These are phyloP conservation scores for Hermetia illucens DNA, from an alignment of 1,140 invertebrate genomes.

Conservation along the genomic window DNA sequence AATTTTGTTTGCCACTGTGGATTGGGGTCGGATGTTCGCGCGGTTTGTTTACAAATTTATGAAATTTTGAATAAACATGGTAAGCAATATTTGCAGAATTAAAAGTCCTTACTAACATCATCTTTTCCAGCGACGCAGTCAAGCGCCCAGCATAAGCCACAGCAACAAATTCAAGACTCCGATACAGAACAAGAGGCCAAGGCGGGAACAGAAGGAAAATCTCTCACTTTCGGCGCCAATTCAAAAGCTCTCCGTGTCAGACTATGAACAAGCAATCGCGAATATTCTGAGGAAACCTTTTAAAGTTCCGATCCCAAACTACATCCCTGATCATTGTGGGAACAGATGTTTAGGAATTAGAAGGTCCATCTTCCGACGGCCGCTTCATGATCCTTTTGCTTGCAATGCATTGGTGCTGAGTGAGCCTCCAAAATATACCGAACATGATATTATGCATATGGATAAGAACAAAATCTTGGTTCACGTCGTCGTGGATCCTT, in stretches of 20 bases:
- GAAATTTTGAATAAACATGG: no score
- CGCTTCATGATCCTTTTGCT: constrained; percentile 87
- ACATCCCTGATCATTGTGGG: constrained; percentile 51
- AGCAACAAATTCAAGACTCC: constrained; percentile 32
- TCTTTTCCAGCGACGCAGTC: constrained; percentile 31
- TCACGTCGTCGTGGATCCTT: constrained; percentile 89
- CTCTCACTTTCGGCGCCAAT: constrained; percentile 21
- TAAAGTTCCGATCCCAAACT: constrained; percentile 88
- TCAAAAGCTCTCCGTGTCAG: constrained; percentile 27
- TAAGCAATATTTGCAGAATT: no score
- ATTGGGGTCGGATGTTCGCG: no score
- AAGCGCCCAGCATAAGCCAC: constrained; percentile 38
- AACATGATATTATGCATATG: constrained; percentile 21
- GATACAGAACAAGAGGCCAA: constrained; percentile 11
- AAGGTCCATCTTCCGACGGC: constrained; percentile 47
- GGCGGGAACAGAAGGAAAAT: constrained; percentile 12
- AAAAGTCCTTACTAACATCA: no score
- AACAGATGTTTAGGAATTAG: constrained; percentile 50
- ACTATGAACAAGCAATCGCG: constrained; percentile 52
- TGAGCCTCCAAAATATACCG: constrained; percentile 55
- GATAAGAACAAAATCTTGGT: constrained; percentile 47
- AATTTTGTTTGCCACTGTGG: no score
- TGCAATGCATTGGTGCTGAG: constrained; percentile 89
- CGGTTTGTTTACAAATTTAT: no score
- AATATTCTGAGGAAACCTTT: constrained; percentile 81